Evolutionary conservation across 2,797 vertebrate species (phyloP).

Genomic region (Pseudomugil tenellus): DNA sequence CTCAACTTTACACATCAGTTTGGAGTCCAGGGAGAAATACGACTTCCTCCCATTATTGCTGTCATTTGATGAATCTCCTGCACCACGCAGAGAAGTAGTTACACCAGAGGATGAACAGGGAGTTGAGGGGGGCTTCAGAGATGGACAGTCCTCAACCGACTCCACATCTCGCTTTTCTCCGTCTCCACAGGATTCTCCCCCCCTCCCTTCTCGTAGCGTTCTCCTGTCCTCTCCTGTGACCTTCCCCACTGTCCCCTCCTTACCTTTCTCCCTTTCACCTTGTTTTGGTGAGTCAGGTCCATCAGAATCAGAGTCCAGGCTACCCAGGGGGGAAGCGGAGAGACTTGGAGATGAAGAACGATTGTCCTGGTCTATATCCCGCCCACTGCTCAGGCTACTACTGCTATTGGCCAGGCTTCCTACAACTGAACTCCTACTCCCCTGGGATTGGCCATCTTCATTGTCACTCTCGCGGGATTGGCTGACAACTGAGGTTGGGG

Average conservation of each 20-base stretch:
- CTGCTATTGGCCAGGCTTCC: slow-evolving; percentile 95
- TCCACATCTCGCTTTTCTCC: slow-evolving; percentile 80
- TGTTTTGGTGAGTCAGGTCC: slow-evolving; percentile 86
- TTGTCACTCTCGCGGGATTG: slow-evolving; percentile 87
- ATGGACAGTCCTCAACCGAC: slow-evolving; percentile 74
- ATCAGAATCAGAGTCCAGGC: slow-evolving; percentile 95
- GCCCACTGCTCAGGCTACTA: slow-evolving; percentile 94
- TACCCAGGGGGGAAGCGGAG: slow-evolving; percentile 94
- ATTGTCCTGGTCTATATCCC: slow-evolving; percentile 99
- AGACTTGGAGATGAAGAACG: slow-evolving; percentile 97
- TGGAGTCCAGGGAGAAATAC: slow-evolving; percentile 84
- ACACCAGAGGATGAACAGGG: slow-evolving; percentile 73
- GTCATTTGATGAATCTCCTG: slow-evolving; percentile 76
- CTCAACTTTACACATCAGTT: slow-evolving; percentile 83
- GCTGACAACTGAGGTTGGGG: slow-evolving; percentile 80
- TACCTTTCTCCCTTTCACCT: slow-evolving; percentile 78
- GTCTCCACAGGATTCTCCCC: slow-evolving; percentile 74
- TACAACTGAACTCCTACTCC: slow-evolving; percentile 88
- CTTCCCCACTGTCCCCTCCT: slow-evolving; percentile 77
- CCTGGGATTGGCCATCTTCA: slow-evolving; percentile 86
- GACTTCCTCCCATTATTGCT: slow-evolving; percentile 80
- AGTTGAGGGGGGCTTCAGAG: slow-evolving; percentile 79
- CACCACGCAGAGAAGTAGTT: slow-evolving; percentile 76
- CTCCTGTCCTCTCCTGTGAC: slow-evolving; percentile 78
- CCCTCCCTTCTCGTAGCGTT: slow-evolving; percentile 69